A percentile compares a stretch with the other conserved stretches of the same genome.
Conservation (phyloP, 2,113 vertebrate genomes). For the Ochotona princeps region DNA sequence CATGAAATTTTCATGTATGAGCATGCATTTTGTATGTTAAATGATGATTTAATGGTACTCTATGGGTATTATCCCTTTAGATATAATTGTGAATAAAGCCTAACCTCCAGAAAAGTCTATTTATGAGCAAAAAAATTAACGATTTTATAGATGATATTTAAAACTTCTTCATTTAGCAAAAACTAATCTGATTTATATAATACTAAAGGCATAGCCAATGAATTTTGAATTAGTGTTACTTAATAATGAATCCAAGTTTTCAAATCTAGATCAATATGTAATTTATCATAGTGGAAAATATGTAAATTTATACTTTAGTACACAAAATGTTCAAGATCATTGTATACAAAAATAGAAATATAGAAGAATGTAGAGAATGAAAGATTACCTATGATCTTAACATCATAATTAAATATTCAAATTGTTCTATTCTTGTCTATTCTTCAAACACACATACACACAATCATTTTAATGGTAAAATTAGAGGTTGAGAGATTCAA, state of each 20-base stretch:
- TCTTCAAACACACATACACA: background rate
- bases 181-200: background rate
- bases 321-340: background rate
- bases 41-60: background rate
- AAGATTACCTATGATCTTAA: background rate
- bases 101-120: background rate
- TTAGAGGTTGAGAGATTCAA: background rate
- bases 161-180: background rate
- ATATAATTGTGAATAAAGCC: background rate
- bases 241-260: background rate
- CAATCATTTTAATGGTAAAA: background rate
- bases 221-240: background rate
- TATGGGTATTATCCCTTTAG: background rate
- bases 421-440: background rate
- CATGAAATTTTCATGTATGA: rapidly evolving
- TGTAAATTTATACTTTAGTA: background rate
- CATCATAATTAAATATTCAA: background rate
- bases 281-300: background rate
- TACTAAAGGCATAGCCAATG: background rate
- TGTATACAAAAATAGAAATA: background rate
- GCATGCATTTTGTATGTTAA: background rate
- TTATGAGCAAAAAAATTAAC: background rate
- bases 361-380: background rate
- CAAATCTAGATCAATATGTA: background rate
- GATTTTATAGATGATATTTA: background rate